These are phyloP conservation scores for Ochropleura plecta DNA, from an alignment of 2,888 invertebrate genomes.

Conservation along the genomic window DNA sequence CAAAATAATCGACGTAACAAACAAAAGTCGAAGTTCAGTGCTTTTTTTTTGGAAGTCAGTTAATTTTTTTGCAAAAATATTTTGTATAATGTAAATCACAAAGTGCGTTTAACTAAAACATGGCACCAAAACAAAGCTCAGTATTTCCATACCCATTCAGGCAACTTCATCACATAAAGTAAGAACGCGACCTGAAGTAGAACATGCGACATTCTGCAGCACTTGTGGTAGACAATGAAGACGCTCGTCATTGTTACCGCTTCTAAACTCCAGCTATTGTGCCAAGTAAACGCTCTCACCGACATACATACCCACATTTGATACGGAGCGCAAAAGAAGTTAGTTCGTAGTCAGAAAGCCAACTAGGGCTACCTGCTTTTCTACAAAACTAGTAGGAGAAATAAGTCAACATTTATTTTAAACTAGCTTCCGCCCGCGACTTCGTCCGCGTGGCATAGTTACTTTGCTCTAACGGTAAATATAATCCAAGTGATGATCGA, in stretches of 20 bases:
- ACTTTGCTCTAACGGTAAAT: too few species aligned
- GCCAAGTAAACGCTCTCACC: slow-evolving; percentile 55
- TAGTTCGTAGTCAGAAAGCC: background rate
- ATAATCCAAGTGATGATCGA: too few species aligned
- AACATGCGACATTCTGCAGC: slow-evolving; percentile 45
- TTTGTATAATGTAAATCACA: background rate
- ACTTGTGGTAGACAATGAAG: slow-evolving; percentile 62
- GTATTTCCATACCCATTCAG: slow-evolving; percentile 52
- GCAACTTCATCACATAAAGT: slow-evolving; percentile 49
- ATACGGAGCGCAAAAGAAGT: slow-evolving; percentile 13
- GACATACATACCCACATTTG: slow-evolving; percentile 39
- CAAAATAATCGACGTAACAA: too few species aligned
- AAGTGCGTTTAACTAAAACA: background rate
- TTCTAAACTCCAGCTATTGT: slow-evolving; percentile 65
- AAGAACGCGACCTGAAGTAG: slow-evolving; percentile 51
- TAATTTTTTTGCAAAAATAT: background rate
- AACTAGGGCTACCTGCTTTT: background rate
- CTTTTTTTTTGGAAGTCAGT: too few species aligned
- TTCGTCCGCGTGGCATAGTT: too few species aligned
- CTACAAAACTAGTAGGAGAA: background rate
- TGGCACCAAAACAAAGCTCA: slow-evolving; percentile 18
- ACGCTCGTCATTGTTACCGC: slow-evolving; percentile 60
- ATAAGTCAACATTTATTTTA: background rate
- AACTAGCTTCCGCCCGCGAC: background rate
- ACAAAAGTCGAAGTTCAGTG: too few species aligned